Evolutionary conservation across 2,888 invertebrate genomes (phyloP), one percentile per base, ranked within the genome.

Genomic region (Oscheius onirici): DNA sequence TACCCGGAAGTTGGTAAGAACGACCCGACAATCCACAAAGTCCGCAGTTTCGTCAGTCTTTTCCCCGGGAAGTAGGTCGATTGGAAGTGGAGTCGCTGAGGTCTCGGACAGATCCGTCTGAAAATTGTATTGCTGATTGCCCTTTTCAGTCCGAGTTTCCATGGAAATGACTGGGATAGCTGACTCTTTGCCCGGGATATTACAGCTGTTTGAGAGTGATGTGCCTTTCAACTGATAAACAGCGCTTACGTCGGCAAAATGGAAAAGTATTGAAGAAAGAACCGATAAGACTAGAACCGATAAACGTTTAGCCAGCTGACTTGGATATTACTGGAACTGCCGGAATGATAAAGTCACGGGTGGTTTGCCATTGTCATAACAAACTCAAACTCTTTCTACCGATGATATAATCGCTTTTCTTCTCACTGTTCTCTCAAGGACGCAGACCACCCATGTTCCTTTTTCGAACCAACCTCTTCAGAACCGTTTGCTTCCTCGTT

Each of bases 1-100:
- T 57, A 79, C 79, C 70, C 79, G 52, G 57, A 71, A 79, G 58
- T 79, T 79, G 20, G 79, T 79, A 15, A 76, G 20, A 43, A 74
- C 58, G 6, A 77, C 17, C 5, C 34, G 49, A 34, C 75, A 75
- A 15, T 69, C 74, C 11, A 54, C 69, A 20, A 75, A 67, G 22
- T 57, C 72, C 10, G 54, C 60, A 13, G 26, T 34, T 15, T 58
- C 67, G 1, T 67, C 72, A 10, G n/a, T 17, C 13, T 20, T 49
- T 49, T 71, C 71, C n/a, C 71, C 71, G 46, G 46, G 40, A 11
- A 71, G 20, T 54, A 65, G 49, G 28, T 65, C 57, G 22, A 71
- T 71, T 13, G 70, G 70, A 40, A 55, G 54, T 10, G 63, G 70
- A n/a, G 70, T 54, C n/a, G 20, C 41, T 1, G 63, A 63, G 34